These are phyloP conservation scores for Acridotheres tristis DNA, from an alignment of 2,797 vertebrate genomes.

Conservation along the genomic window DNA sequence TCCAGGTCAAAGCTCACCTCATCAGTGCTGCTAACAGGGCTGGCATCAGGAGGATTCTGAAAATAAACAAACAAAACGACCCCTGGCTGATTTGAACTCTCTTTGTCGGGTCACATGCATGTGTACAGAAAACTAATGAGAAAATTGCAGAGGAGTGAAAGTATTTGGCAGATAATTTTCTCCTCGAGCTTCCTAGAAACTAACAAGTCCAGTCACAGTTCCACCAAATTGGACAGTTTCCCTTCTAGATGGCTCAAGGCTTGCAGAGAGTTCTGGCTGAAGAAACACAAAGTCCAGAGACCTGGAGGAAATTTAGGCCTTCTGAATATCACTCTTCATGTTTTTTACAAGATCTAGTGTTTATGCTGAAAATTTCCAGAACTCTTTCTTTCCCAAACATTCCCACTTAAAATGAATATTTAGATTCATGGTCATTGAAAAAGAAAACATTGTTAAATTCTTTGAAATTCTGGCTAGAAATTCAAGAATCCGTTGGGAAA, in stretches of 20 bases:
- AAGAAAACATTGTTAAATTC: conserved; percentile 62
- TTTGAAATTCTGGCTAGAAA: conserved; percentile 62
- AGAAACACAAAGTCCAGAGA: not conserved
- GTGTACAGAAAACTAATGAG: not conserved
- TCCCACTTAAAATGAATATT: conserved; percentile 58
- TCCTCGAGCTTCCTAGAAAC: not conserved
- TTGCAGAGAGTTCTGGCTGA: not conserved
- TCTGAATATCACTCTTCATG: not conserved
- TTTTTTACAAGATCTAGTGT: not conserved
- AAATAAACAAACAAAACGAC: not conserved
- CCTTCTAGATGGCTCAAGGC: not conserved
- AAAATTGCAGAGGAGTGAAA: not conserved
- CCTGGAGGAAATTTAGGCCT: not conserved
- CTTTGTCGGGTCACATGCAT: not conserved
- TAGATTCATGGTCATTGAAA: conserved; percentile 47
- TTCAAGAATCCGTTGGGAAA: conserved; percentile 31
- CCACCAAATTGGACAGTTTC: not conserved
- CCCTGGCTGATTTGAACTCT: not conserved
- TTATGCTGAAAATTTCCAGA: conserved; percentile 56
- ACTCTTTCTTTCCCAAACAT: conserved; percentile 30
- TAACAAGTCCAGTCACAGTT: not conserved
- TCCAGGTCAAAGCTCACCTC: not conserved
- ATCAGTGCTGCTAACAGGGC: not conserved
- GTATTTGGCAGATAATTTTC: not conserved
- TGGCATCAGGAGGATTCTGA: not conserved